Conservation (phyloP, 2,888 invertebrate species). For the Nasonovia ribisnigri region DNA sequence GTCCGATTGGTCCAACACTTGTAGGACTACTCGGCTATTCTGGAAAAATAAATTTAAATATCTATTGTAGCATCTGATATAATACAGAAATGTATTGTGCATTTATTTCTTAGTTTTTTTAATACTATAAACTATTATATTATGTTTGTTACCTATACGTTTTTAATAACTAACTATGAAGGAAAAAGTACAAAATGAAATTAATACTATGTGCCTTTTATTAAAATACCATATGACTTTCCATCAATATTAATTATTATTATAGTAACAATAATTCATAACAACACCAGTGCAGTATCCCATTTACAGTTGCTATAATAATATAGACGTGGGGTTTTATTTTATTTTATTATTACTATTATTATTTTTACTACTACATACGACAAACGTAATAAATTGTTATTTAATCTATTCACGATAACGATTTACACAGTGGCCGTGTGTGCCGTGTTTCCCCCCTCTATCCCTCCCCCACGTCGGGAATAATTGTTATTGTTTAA, state of each 20-base stretch:
- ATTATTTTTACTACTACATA: conserved; percentile 2
- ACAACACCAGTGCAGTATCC: conserved; percentile 5
- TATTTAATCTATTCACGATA: conserved; percentile 62
- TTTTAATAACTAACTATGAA: not conserved
- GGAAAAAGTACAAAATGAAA: not conserved
- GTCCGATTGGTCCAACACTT: conserved; percentile 28
- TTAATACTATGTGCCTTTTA: not conserved
- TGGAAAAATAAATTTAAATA: conserved; percentile 41
- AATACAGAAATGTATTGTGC: not conserved
- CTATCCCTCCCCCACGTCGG: not conserved
- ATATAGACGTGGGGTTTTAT: not conserved
- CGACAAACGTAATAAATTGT: conserved; percentile 61
- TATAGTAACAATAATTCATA: conserved; percentile 36
- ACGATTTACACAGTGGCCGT: conserved; percentile 51
- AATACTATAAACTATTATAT: too few relatives aligned
- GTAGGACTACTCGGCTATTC: not conserved
- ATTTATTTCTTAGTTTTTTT: not conserved
- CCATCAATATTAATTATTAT: conserved; percentile 43
- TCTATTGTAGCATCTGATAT: not conserved
- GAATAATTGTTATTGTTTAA: conserved; percentile 64
- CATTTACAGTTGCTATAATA: conserved; percentile 11
- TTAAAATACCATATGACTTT: conserved; percentile 27
- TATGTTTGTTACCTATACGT: not conserved
- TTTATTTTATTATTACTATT: conserved; percentile 39
- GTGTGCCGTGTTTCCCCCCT: not conserved